These are phyloP conservation scores for Diabrotica virgifera DNA, from an alignment of 1,140 invertebrate genomes.

Conservation along the genomic window DNA sequence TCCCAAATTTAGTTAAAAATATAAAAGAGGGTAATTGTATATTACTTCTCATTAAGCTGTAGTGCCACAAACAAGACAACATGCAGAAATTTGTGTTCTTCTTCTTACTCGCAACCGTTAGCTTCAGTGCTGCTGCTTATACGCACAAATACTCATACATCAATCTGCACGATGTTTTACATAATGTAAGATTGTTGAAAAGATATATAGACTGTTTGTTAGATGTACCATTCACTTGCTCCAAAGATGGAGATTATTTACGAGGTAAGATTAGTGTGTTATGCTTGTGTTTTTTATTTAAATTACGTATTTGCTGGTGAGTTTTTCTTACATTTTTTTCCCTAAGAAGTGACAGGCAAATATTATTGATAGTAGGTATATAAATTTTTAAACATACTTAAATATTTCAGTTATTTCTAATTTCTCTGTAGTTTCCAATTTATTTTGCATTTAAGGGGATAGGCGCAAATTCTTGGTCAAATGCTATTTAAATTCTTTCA, in stretches of 20 bases:
- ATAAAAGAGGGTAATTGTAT: no score
- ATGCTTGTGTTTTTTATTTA: constrained; percentile 35
- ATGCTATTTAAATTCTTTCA: no score
- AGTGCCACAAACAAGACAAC: not conserved
- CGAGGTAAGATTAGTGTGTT: constrained; percentile 55
- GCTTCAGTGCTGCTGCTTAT: constrained; percentile 46
- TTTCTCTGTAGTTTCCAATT: not conserved
- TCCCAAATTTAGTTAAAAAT: no score
- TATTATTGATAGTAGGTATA: not conserved
- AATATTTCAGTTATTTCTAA: not conserved
- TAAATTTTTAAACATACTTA: not conserved
- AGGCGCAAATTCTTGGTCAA: no score
- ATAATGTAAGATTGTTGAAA: constrained; percentile 59
- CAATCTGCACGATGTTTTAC: constrained; percentile 63
- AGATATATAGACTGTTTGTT: constrained; percentile 66
- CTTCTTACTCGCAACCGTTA: not conserved
- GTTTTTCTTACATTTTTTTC: not conserved
- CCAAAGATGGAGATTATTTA: constrained; percentile 63
- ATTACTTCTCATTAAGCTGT: no score
- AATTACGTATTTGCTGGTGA: not conserved
- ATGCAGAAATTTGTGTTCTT: not conserved
- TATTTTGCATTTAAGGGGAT: no score
- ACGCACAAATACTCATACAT: constrained; percentile 69
- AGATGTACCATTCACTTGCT: constrained; percentile 59
- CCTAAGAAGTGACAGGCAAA: not conserved